Evolutionary conservation across 2,113 vertebrate genomes (phyloP).

Genomic region (Macquaria australasica): DNA sequence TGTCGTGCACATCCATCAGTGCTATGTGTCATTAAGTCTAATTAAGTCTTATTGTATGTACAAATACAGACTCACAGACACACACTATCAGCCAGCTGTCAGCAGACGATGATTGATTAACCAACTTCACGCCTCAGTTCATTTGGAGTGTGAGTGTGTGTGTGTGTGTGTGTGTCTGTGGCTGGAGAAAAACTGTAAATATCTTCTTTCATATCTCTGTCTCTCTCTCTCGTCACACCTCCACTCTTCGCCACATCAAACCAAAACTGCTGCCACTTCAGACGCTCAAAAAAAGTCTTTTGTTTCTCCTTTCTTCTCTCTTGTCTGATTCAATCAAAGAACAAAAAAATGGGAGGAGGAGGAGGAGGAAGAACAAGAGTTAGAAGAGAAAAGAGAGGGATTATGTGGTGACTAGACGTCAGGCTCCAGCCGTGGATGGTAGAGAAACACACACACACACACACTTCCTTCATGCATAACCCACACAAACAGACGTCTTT

Average conservation of each 20-base stretch:
- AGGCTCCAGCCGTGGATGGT: conserved; percentile 38
- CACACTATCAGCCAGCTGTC: conserved; percentile 21
- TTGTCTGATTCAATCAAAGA: conserved; percentile 64
- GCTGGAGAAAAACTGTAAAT: conserved; percentile 16
- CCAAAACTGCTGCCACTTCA: conserved; percentile 60
- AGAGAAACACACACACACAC: conserved; percentile 24
- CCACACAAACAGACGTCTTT: conserved; percentile 63
- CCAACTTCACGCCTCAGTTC: conserved; percentile 1
- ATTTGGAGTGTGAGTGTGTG: neutral
- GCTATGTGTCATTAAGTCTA: conserved; percentile 37
- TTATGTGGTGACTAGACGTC: conserved; percentile 42
- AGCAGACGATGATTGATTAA: conserved; percentile 40
- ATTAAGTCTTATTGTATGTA: conserved; percentile 37
- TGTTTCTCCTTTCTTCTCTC: conserved; percentile 38
- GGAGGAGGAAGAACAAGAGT: conserved; percentile 9
- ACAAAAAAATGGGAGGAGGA: neutral
- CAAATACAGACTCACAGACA: conserved; percentile 36
- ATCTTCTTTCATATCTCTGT: conserved; percentile 23
- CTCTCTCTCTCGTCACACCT: conserved; percentile 43
- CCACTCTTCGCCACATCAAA: conserved; percentile 67
- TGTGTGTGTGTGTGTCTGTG: neutral
- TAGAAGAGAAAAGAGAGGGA: conserved; percentile 49
- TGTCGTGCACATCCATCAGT: neutral
- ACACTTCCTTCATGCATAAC: conserved; percentile 56
- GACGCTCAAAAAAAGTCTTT: conserved; percentile 8